Percentiles rank a stretch among this genome's conserved stretches.
These are phyloP conservation scores for Aldrovandia affinis DNA, from an alignment of 2,797 vertebrate species.

Conservation along the genomic window DNA sequence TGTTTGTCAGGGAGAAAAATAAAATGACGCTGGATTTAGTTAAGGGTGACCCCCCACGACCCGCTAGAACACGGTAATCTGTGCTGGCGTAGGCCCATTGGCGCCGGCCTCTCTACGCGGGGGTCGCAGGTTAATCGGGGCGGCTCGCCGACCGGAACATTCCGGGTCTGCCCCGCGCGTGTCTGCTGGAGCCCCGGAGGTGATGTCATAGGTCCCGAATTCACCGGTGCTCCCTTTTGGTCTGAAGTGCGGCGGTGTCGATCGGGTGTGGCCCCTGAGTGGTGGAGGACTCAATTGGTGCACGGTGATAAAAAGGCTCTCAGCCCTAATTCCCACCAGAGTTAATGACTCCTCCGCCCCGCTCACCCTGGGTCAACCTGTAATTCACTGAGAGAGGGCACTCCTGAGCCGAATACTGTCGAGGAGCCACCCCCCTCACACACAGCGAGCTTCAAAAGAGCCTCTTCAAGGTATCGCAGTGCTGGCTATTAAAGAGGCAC, in stretches of 20 bases:
- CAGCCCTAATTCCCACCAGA: constrained; percentile 6
- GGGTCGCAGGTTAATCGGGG: background rate
- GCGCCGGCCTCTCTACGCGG: constrained; percentile 34
- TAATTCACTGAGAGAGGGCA: constrained; percentile 15
- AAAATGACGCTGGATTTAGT: constrained; percentile 19
- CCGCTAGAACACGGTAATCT: constrained; percentile 29
- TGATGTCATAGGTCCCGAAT: background rate
- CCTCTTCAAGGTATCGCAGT: constrained; percentile 15
- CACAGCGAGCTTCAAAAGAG: constrained; percentile 17
- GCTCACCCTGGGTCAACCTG: background rate
- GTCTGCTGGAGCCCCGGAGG: background rate
- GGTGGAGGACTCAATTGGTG: background rate
- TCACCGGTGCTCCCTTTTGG: background rate
- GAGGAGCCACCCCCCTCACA: constrained; percentile 21
- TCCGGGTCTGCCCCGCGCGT: background rate
- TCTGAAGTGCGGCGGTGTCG: background rate
- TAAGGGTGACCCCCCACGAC: constrained; percentile 31
- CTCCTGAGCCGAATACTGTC: constrained; percentile 8
- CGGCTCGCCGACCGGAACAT: background rate
- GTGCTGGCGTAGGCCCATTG: constrained; percentile 17
- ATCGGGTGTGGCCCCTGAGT: background rate
- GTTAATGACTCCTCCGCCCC: constrained; percentile 17
- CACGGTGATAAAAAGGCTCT: constrained; percentile 24
- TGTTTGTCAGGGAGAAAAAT: constrained; percentile 54
- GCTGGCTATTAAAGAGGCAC: constrained; percentile 33